These are phyloP conservation scores for Drosophila santomea DNA, from an alignment of 1,140 invertebrate genomes.

Conservation along the genomic window DNA sequence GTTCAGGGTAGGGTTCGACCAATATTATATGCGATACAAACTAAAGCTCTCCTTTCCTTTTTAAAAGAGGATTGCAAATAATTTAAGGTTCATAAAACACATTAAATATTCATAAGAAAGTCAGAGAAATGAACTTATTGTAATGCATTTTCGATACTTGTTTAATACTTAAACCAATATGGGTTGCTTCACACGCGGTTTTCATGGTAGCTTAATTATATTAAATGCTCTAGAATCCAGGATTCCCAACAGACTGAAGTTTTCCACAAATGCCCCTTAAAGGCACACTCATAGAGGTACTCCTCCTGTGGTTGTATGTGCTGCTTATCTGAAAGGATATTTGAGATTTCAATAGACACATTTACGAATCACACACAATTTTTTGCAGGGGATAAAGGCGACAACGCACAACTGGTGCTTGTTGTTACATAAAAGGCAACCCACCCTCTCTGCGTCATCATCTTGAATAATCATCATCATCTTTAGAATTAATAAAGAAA, in stretches of 20 bases:
- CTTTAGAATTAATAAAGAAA: too few relatives aligned
- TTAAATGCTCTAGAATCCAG: not conserved
- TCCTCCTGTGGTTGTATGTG: slow-evolving; percentile 20
- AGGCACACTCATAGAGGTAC: not conserved
- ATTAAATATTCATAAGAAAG: too few relatives aligned
- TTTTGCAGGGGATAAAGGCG: slow-evolving; percentile 69
- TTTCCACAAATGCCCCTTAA: not conserved
- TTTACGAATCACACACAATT: slow-evolving; percentile 22
- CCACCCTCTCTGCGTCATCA: slow-evolving; percentile 53
- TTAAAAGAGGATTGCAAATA: too few relatives aligned
- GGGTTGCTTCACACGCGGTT: not conserved
- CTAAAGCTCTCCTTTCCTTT: too few relatives aligned
- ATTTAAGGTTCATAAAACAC: too few relatives aligned
- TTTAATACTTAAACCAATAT: too few relatives aligned
- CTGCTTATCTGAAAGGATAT: slow-evolving; percentile 53
- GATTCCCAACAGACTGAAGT: not conserved
- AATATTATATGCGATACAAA: too few relatives aligned
- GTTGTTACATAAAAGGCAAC: slow-evolving; percentile 71
- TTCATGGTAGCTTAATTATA: not conserved
- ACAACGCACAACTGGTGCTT: slow-evolving; percentile 66
- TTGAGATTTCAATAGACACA: slow-evolving; percentile 5
- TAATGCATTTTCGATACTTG: too few relatives aligned
- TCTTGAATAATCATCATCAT: slow-evolving; percentile 28
- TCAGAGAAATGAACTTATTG: too few relatives aligned
- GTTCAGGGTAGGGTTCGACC: too few relatives aligned